phyloP scores from a whole-genome alignment of 2,797 vertebrate genomes.

The Ctenosaura bakeri region DNA sequence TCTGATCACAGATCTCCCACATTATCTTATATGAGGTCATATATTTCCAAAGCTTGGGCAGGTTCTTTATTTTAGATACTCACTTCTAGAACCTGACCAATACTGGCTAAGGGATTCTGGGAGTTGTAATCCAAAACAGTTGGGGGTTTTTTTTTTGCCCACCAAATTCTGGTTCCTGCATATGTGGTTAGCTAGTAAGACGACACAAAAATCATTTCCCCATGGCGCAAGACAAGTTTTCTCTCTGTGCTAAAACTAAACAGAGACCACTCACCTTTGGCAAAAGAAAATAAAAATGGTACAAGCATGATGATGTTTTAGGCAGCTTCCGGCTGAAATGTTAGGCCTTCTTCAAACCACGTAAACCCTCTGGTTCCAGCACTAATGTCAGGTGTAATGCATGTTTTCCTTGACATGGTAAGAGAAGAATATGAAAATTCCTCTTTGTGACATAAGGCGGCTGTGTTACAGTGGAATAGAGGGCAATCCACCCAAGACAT shows the following conservation, averaged over 20 bases:
- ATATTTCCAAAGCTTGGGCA: too few relatives aligned
- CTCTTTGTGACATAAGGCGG: slow-evolving; percentile 12
- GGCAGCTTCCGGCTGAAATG: not conserved
- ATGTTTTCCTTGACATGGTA: too few relatives aligned
- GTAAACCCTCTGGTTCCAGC: too few relatives aligned
- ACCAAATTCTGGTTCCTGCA: not conserved
- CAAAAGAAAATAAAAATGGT: not conserved
- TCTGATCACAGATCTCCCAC: too few relatives aligned
- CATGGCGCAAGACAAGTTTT: not conserved
- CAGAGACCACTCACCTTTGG: not conserved
- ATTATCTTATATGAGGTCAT: too few relatives aligned
- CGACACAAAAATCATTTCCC: not conserved
- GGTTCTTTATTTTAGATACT: too few relatives aligned
- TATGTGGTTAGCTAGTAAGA: not conserved
- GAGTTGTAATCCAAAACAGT: too few relatives aligned
- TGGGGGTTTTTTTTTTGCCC: too few relatives aligned
- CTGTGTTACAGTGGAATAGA: not conserved
- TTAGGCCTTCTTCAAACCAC: not conserved
- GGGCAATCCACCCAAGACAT: not conserved
- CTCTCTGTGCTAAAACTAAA: not conserved
- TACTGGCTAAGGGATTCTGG: too few relatives aligned
- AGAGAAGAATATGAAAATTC: not conserved
- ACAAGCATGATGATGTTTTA: not conserved
- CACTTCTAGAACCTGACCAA: too few relatives aligned
- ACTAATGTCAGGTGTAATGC: not conserved